A percentile compares a stretch with the other conserved stretches of the same genome.
Evolutionary conservation across 1,140 invertebrate species (phyloP).

Genomic region (Bradynema listronoti): DNA sequence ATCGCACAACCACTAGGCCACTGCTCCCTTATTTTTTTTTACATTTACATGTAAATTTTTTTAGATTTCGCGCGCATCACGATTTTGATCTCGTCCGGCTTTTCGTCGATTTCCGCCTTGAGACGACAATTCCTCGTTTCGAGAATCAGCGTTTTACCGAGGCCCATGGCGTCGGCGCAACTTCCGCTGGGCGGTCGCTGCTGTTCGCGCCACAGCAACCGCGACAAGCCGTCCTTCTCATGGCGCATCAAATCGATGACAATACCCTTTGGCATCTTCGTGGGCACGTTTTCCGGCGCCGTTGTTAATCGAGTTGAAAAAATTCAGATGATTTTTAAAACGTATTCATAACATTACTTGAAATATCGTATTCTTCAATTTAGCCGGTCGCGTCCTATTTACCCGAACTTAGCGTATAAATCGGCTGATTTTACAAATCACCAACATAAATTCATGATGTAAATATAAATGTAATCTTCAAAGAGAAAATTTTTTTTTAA

Average conservation of each 20-base stretch:
- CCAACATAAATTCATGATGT: too few species aligned
- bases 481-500: too few species aligned
- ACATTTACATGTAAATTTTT: too few species aligned
- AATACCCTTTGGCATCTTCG: constrained; percentile 38
- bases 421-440: too few species aligned
- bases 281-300: constrained; percentile 33
- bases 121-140: constrained; percentile 54
- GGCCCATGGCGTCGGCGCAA: constrained; percentile 81
- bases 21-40: too few species aligned
- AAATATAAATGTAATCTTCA: too few species aligned
- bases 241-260: constrained; percentile 69
- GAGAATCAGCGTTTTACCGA: constrained; percentile 76
- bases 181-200: constrained; percentile 74
- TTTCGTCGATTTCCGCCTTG: constrained; percentile 40
- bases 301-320: constrained; percentile 30
- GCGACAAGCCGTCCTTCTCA: constrained; percentile 76
- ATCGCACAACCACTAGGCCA: too few species aligned
- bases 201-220: constrained; percentile 76
- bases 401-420: too few species aligned
- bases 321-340: constrained; percentile 2
- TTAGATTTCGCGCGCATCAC: background rate
- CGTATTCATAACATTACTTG: too few species aligned
- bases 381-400: constrained; percentile 15
- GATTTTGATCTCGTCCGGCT: constrained; percentile 18
- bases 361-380: constrained; percentile 32